phyloP scores from a whole-genome alignment of 2,797 vertebrate species.

The Chiloscyllium punctatum region DNA sequence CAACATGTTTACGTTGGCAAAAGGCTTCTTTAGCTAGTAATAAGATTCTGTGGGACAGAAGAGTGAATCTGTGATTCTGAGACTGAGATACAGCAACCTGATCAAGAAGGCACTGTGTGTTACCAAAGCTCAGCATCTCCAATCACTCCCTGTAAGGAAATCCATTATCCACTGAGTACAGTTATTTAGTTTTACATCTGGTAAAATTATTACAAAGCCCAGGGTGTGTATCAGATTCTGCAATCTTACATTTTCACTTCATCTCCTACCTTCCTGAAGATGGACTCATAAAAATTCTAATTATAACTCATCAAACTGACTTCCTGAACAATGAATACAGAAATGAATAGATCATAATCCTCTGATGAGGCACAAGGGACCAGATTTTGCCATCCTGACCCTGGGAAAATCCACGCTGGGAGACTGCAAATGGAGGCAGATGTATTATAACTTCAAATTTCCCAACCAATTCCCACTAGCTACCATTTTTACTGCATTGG shows the following conservation, averaged over 20 bases:
- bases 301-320: background rate
- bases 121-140: background rate
- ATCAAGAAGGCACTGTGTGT: background rate
- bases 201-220: background rate
- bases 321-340: background rate
- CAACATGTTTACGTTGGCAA: background rate
- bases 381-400: no score
- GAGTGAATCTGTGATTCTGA: background rate
- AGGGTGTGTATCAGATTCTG: background rate
- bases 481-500: no score
- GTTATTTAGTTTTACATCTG: background rate
- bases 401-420: no score
- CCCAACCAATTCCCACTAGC: no score
- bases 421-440: no score
- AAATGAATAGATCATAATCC: background rate
- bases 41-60: background rate
- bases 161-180: background rate
- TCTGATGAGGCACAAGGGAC: background rate
- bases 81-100: background rate
- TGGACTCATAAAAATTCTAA: background rate
- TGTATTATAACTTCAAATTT: no score
- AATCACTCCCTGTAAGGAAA: background rate
- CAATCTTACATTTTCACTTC: background rate
- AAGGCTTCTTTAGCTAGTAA: background rate
- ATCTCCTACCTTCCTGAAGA: no score